Evolutionary conservation across 2,113 vertebrate genomes (phyloP), one percentile per base, ranked within the genome.

Genomic region (Emberiza fucata): DNA sequence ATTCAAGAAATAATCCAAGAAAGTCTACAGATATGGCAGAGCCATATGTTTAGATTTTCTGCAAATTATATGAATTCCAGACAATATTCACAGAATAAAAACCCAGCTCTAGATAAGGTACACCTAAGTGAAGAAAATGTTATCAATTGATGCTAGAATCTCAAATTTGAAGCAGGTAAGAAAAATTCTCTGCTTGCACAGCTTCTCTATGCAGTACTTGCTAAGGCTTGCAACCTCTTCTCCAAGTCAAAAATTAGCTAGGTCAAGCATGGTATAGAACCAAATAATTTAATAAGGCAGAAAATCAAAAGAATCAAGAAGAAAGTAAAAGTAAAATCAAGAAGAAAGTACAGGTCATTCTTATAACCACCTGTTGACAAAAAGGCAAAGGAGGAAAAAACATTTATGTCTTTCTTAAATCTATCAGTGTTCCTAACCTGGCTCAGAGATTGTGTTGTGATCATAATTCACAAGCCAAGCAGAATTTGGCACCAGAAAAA

Each of bases 141-240:
- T 85, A 89, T 61, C 70, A 76, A 47, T 45, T 76, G 83, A 84
- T 24, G 70, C 53, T 21, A 51, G 42, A 95, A 70, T 53, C 44
- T 65, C 72, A 59, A 95, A 85, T n/a, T 47, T 68, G 54, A 93
- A 95, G 71, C 29, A 79, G 33, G 17, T 72, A 89, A 78, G 70
- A 78, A 90, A 92, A 83, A 42, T 35, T 61, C 54, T 65, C 56
- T 37, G 29, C n/a, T 33, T 54, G 59, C 44, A 78, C 57, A 79
- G 80, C 37, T 81, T 44, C 50, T 92, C 92, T 51, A 83, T 28
- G 47, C 53, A 84, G 54, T 64, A 79, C 57, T 87, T 82, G 56
- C 68, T 79, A 92, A 89, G 39, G 63, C 68, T 86, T 89, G 51
- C 86, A 96, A 94, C 31, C 18, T 83, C 64, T 73, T 84, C 57